Percentiles rank a stretch among this genome's conserved stretches.
Evolutionary conservation across 2,797 vertebrate species (phyloP).

Genomic region (Tokudaia muenninki): DNA sequence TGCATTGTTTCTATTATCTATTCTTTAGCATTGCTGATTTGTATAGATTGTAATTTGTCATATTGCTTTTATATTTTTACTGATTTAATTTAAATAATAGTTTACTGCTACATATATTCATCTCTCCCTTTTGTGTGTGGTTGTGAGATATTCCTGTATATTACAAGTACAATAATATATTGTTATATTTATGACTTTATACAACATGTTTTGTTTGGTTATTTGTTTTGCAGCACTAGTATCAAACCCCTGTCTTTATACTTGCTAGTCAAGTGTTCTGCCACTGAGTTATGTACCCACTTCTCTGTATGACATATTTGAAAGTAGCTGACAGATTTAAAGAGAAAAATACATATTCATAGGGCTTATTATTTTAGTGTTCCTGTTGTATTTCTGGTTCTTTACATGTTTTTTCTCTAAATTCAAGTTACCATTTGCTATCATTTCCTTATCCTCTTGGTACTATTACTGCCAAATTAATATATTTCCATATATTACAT

Average conservation of each 20-base stretch:
- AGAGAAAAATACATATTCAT: constrained; percentile 3
- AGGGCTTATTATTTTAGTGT: constrained; percentile 46
- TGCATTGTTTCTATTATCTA: constrained; percentile 11
- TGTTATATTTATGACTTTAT: constrained; percentile 12
- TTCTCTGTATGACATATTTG: not conserved
- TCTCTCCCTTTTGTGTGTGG: not conserved
- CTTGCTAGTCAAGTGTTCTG: not conserved
- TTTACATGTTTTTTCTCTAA: constrained; percentile 19
- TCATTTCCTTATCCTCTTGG: not conserved
- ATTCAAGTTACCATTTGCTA: constrained; percentile 30
- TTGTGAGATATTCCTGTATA: not conserved
- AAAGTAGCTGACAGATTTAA: constrained; percentile 35
- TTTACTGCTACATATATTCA: not conserved
- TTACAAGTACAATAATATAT: not conserved
- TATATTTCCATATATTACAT: not conserved
- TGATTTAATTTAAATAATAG: not conserved
- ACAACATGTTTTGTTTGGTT: not conserved
- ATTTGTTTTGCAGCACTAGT: not conserved
- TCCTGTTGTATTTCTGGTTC: constrained; percentile 28
- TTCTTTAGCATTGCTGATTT: constrained; percentile 1
- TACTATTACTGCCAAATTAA: not conserved
- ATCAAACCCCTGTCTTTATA: not conserved
- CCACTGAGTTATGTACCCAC: not conserved
- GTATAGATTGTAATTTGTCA: constrained; percentile 18
- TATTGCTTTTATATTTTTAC: not conserved